These are phyloP conservation scores for Pristionchus mayeri DNA, from an alignment of 2,888 invertebrate genomes.

Conservation along the genomic window DNA sequence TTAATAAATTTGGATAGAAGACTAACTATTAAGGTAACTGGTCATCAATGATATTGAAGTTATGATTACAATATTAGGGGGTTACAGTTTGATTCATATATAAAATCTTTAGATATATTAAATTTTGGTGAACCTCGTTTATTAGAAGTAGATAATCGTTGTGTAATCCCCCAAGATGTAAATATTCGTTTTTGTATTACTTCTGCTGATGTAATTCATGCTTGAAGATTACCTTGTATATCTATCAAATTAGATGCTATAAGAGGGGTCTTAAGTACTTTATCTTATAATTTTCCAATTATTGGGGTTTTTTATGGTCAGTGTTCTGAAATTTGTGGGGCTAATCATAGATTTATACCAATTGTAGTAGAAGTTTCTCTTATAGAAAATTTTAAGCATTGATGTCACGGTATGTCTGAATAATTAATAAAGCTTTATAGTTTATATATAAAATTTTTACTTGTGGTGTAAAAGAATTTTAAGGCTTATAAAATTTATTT, in stretches of 20 bases:
- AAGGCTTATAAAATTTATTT: conserved; percentile 60
- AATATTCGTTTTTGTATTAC: conserved; percentile 76
- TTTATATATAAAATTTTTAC: conserved; percentile 60
- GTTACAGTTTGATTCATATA: conserved; percentile 77
- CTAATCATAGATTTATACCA: conserved; percentile 87
- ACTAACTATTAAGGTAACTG: conserved; percentile 75
- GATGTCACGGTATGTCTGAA: conserved; percentile 60
- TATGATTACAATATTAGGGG: conserved; percentile 76
- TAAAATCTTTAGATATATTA: conserved; percentile 70
- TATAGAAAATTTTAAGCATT: conserved; percentile 64
- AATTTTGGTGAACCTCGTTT: conserved; percentile 72
- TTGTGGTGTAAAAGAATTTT: conserved; percentile 63
- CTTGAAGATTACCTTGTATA: conserved; percentile 77
- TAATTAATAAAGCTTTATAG: conserved; percentile 58
- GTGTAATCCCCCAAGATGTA: conserved; percentile 73
- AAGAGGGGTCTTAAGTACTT: conserved; percentile 78
- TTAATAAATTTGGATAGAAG: conserved; percentile 70
- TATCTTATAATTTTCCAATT: conserved; percentile 81
- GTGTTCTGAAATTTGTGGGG: conserved; percentile 88
- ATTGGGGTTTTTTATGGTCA: conserved; percentile 84
- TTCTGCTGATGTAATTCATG: conserved; percentile 78
- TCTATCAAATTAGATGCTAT: conserved; percentile 78
- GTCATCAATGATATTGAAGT: conserved; percentile 77
- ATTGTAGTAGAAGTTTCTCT: conserved; percentile 78
- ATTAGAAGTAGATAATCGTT: conserved; percentile 76